These are phyloP conservation scores for Odontothrips loti DNA, from an alignment of 2,888 invertebrate genomes.

Conservation along the genomic window DNA sequence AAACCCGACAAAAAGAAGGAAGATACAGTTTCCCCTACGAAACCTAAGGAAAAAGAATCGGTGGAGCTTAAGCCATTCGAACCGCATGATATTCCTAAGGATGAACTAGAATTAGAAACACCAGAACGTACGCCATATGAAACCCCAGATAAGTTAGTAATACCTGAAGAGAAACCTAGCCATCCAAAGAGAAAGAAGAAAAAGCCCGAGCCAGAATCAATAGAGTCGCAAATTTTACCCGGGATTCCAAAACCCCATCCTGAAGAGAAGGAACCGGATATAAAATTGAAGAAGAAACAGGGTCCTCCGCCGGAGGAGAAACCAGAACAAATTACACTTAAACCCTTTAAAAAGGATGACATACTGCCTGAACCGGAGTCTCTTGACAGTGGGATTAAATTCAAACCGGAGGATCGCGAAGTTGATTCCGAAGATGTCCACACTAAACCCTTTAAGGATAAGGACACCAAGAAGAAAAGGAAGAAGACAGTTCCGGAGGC, in stretches of 20 bases:
- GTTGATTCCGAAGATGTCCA: background rate
- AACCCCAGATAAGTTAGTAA: constrained; percentile 37
- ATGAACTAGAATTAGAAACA: constrained; percentile 35
- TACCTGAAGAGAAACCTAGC: constrained; percentile 31
- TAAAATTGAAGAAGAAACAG: constrained; percentile 30
- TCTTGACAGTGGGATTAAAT: background rate
- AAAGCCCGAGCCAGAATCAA: constrained; percentile 30
- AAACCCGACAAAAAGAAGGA: constrained; percentile 44
- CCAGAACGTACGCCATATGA: constrained; percentile 35
- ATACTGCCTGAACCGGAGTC: constrained; percentile 21
- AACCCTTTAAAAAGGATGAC: constrained; percentile 28
- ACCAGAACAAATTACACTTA: constrained; percentile 28
- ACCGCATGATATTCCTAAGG: background rate
- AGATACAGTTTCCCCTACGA: constrained; percentile 46
- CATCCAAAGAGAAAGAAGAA: constrained; percentile 29
- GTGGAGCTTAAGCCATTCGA: constrained; percentile 37
- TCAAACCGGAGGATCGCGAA: background rate
- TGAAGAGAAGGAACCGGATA: constrained; percentile 31
- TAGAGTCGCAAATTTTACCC: background rate
- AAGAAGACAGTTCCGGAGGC: constrained; percentile 33
- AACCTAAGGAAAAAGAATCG: constrained; percentile 42
- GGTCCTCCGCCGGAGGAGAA: constrained; percentile 29
- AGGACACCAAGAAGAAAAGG: constrained; percentile 27
- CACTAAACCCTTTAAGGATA: constrained; percentile 24
- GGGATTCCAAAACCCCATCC: constrained; percentile 31